Base-by-base conservation (phyloP, 1,140 invertebrate species). In the Sinonovacula constricta region DNA sequence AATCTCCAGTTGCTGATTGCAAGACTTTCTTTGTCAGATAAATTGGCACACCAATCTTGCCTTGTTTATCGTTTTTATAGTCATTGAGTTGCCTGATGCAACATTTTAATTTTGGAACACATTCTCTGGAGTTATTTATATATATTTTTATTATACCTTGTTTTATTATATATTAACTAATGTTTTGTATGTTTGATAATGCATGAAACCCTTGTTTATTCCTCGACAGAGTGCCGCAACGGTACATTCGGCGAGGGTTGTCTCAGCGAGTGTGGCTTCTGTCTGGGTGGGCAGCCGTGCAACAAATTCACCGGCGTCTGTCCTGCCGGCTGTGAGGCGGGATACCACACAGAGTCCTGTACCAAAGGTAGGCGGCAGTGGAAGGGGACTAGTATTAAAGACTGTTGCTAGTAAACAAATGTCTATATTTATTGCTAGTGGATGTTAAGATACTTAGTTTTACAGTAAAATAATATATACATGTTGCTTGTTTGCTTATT, bases 321-420 rank as follows among this genome's bases (percentile, higher is more conserved):
- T 56, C 62, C 59, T 14, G n/a, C n/a, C 2, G 62, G 80, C 14
- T 84, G 82, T 70, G 60, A 78, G 28, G 26, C 39, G 0, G 77
- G 82, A 3, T 84, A 77, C 53, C 54, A 70, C 31, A 77, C 78
- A 45, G 31, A 57, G 4, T 45, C 63, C 3, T 84, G 82, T 26
- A 59, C n/a, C n/a, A 5, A 51, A 67, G 72, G 72, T 76, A 67
- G 18, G 28, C 15, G 60, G 31, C 30, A 10, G 36, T 63, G n/a
- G 12, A 57, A 10, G 24, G 7, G 54, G 12, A 5, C 12, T 22
- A 24, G 24, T 57, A 57, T 57, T 57, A n/a, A n/a, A n/a, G n/a
- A n/a, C n/a, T n/a, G n/a, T 57, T 33, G 69, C n/a, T 3, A 31
- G 57, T 30, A 67, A 15, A 7, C 69, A 67, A 18, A 69, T 31